These are phyloP conservation scores for Pollachius pollachius DNA, from an alignment of 2,113 vertebrate species.

Conservation along the genomic window DNA sequence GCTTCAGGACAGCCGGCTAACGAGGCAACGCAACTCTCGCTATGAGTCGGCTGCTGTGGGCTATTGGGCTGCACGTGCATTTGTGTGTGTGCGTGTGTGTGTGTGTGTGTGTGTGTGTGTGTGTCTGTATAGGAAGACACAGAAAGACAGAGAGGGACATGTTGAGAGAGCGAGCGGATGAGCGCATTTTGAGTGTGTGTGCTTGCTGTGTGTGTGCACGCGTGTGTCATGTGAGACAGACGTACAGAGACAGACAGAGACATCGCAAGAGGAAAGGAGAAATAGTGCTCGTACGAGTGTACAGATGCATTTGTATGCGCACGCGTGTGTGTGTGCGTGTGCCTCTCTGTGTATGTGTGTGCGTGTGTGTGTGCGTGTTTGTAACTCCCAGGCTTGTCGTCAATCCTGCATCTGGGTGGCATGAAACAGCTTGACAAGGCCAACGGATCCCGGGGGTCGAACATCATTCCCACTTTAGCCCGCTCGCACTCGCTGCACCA, in stretches of 20 bases:
- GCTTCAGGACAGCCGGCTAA: no score
- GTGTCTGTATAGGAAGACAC: background rate
- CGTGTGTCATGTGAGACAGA: no score
- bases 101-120: background rate
- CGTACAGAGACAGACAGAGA: no score
- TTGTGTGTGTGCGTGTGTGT: constrained; percentile 1
- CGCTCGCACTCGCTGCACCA: background rate
- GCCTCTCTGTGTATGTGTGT: background rate
- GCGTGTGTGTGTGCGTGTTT: background rate
- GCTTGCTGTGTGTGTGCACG: background rate
- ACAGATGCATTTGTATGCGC: background rate
- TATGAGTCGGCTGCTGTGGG: no score
- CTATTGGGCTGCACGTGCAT: background rate
- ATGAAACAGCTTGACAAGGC: constrained; percentile 59
- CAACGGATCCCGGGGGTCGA: constrained; percentile 45
- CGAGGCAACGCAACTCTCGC: no score
- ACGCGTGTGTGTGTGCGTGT: background rate
- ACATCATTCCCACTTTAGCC: constrained; percentile 26
- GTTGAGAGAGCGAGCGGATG: background rate
- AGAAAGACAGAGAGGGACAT: background rate
- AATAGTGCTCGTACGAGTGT: background rate
- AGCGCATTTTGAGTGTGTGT: constrained; percentile 3
- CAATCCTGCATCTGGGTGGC: constrained; percentile 43
- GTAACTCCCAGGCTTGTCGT: constrained; percentile 35
- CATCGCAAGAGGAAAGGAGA: background rate